Evolutionary conservation across 2,888 invertebrate genomes (phyloP).

Genomic region (Campaea margaritaria): DNA sequence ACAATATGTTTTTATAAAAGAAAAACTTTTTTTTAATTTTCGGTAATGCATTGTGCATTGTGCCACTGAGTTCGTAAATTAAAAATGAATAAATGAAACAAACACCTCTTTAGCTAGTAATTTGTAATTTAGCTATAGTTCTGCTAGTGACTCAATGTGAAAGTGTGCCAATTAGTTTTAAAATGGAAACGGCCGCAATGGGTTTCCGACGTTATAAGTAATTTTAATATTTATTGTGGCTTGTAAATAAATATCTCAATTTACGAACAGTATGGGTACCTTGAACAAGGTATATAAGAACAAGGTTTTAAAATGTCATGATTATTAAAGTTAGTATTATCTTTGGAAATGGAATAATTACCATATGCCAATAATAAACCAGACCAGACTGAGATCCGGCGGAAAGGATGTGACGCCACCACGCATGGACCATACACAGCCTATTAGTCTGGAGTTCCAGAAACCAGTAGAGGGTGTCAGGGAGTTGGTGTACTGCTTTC

Average conservation of each 20-base stretch:
- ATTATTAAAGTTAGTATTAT: too few relatives aligned
- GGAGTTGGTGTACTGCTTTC: too few relatives aligned
- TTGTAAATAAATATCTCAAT: constrained; percentile 59
- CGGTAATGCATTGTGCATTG: not conserved
- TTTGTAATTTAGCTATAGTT: constrained; percentile 73
- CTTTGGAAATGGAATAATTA: too few relatives aligned
- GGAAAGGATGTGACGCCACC: too few relatives aligned
- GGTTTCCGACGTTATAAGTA: constrained; percentile 64
- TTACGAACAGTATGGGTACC: constrained; percentile 14
- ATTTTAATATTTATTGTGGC: constrained; percentile 73
- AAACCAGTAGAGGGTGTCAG: too few relatives aligned
- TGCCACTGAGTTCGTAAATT: constrained; percentile 10
- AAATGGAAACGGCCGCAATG: constrained; percentile 53
- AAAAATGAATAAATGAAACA: constrained; percentile 46
- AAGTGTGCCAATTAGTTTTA: constrained; percentile 83
- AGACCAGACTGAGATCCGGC: too few relatives aligned
- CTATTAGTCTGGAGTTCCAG: too few relatives aligned
- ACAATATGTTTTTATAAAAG: not conserved
- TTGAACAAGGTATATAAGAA: not conserved
- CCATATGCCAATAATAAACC: too few relatives aligned
- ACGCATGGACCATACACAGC: too few relatives aligned
- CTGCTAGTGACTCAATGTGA: constrained; percentile 84
- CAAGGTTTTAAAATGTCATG: too few relatives aligned
- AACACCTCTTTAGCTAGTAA: constrained; percentile 73
- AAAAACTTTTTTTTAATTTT: not conserved